A percentile compares a stretch with the other conserved stretches of the same genome.
Evolutionary conservation across 2,113 vertebrate genomes (phyloP).

Genomic region (Okapia johnstoni): DNA sequence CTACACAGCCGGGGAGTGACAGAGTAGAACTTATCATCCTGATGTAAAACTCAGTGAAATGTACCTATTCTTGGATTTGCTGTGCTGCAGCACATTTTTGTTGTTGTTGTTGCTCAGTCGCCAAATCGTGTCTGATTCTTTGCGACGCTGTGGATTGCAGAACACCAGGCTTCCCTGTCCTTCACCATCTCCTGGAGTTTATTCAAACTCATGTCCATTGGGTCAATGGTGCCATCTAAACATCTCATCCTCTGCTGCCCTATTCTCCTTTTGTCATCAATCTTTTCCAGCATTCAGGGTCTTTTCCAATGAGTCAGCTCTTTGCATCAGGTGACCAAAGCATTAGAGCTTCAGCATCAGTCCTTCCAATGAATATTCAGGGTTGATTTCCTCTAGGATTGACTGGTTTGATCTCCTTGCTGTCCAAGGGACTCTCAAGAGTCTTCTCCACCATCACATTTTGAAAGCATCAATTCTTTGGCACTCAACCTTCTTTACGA

Average conservation of each 20-base stretch:
- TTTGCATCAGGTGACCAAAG: neutral
- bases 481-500: neutral
- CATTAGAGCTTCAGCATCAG: neutral
- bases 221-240: neutral
- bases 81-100: neutral
- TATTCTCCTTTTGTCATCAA: neutral
- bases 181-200: neutral
- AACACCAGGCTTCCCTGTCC: neutral
- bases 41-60: neutral
- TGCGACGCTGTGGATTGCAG: neutral
- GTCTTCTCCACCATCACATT: neutral
- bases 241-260: neutral
- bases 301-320: neutral
- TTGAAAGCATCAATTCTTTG: neutral
- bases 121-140: neutral
- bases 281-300: neutral
- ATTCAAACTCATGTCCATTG: neutral
- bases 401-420: neutral
- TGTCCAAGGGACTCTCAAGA: neutral
- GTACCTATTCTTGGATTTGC: neutral
- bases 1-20: neutral
- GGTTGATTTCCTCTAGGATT: neutral
- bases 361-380: neutral
- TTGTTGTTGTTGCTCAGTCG: neutral
- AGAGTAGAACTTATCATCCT: neutral